A percentile compares a stretch with the other conserved stretches of the same genome.
These are phyloP conservation scores for Scaptomyza parva DNA, from an alignment of 2,888 invertebrate genomes.

Conservation along the genomic window DNA sequence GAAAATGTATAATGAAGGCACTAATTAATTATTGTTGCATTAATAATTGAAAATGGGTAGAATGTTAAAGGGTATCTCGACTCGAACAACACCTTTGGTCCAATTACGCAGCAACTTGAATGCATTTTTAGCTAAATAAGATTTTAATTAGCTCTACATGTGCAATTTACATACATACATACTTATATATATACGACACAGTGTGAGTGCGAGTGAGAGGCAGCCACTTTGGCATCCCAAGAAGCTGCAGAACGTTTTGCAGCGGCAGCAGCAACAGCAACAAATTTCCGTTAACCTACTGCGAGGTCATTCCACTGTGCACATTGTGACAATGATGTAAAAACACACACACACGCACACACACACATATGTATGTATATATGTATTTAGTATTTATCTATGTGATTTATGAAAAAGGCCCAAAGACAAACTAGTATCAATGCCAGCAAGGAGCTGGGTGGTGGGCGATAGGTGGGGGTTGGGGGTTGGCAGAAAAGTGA, in stretches of 20 bases:
- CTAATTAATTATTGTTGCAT: too few species aligned
- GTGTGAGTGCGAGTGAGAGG: background rate
- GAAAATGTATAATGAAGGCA: too few species aligned
- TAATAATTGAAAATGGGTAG: too few species aligned
- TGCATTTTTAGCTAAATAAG: constrained; percentile 52
- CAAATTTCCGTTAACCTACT: constrained; percentile 79
- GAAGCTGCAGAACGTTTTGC: constrained; percentile 33
- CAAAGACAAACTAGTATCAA: constrained; percentile 23
- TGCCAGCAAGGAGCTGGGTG: background rate
- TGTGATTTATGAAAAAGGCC: constrained; percentile 25
- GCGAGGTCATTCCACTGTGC: constrained; percentile 78
- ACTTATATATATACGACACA: background rate
- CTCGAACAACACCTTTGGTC: constrained; percentile 9
- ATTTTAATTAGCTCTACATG: constrained; percentile 38
- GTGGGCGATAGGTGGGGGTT: constrained; percentile 17
- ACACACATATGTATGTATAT: background rate
- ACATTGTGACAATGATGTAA: constrained; percentile 37
- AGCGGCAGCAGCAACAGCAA: constrained; percentile 25
- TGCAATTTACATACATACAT: background rate
- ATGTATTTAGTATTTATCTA: constrained; percentile 10
- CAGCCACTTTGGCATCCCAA: constrained; percentile 32
- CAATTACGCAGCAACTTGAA: constrained; percentile 39
- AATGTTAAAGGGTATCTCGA: background rate
- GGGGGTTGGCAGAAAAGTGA: constrained; percentile 48
- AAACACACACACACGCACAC: constrained; percentile 4